Evolutionary conservation across 1,140 invertebrate species (phyloP), one percentile per base, ranked within the genome.

Genomic region (Bombyx mandarina): DNA sequence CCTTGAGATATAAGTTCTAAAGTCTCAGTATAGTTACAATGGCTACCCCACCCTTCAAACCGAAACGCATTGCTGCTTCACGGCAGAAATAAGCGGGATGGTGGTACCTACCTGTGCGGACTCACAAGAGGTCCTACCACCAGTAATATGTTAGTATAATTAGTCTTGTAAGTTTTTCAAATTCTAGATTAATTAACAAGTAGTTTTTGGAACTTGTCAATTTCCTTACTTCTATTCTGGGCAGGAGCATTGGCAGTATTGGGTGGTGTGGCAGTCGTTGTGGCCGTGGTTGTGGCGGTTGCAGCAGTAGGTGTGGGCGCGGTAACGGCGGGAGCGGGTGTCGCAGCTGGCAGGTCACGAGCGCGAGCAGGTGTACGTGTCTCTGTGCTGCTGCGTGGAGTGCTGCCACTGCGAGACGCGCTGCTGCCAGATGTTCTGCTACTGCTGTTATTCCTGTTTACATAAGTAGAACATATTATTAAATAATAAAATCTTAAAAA

Each of bases 331-430:
- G 56, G 56, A 8, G 59, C 59, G 7, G 60, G 66, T 48, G 83
- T 71, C 7, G 84, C 64, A n/a, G 69, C 54, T 0, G 89, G 18
- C 75, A 88, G 77, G 66, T 54, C 53, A 22, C 53, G 53, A 10
- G 69, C 79, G 68, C 66, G 53, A 77, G 64, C 54, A 1, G 50
- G 51, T 1, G 60, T 61, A 22, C 48, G 47, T 22, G 44, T 12
- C 48, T n/a, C 53, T 12, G 8, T 12, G 18, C 69, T 72, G 45
- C 73, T 68, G 0, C 69, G 66, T 7, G 73, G 81, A 50, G 50
- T 35, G 47, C 89, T 81, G 53, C 78, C 90, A 80, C 88, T 8
- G 89, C 88, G 7, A 85, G 74, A 52, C 79, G 77, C 26, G 46
- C 65, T 67, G 45, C 70, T 69, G 0, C 62, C 50, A 8, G 61